Base-by-base conservation (phyloP, 2,113 vertebrate genomes). In the Sylvilagus bachmani region DNA sequence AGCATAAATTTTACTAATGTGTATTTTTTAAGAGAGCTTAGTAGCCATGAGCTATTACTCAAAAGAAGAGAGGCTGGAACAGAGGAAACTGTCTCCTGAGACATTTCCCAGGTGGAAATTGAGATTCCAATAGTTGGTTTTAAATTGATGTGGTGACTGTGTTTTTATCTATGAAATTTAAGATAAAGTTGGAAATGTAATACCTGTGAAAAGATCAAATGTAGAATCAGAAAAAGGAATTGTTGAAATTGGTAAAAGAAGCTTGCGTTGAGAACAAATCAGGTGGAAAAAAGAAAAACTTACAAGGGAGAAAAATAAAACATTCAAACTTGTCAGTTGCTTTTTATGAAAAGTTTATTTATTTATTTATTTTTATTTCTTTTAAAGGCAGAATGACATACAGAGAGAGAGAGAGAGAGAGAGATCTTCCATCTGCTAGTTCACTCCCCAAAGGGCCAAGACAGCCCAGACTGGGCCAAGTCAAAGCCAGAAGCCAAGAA, bases 91-190 rank as follows among this genome's bases (percentile, higher is more conserved):
- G 3, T 77, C 29, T 84, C 27, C 31, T 92, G 33, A 77, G 62
- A 89, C 49, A 2, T 87, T 91, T 67, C 5, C 22, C 22, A 77
- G 12, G 44, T 91, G 80, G 70, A 80, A 53, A 10, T 36, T 86
- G 55, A 31, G 6, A 74, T 90, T 93, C 22, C 25, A 82, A 6
- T 27, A 38, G 2, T 49, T 19, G 49, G 58, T 4, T 91, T 79
- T 86, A 78, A 58, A 86, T 58, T 66, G 19, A 94, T 53, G 69
- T 62, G 67, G 10, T 64, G n/a, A 36, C 24, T 70, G 24, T 74
- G 21, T 82, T 96, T 55, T 64, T 33, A 64, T 78, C 36, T 81
- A 71, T 78, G 85, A 91, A 96, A 86, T 80, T 62, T 86, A 86
- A 96, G 49, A 1, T 79, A 44, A 62, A 74, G 53, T 49, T 36